Evolutionary conservation across 2,888 invertebrate species (phyloP), one percentile per base, ranked within the genome.

Genomic region (Chaetogeoica ovagalla): DNA sequence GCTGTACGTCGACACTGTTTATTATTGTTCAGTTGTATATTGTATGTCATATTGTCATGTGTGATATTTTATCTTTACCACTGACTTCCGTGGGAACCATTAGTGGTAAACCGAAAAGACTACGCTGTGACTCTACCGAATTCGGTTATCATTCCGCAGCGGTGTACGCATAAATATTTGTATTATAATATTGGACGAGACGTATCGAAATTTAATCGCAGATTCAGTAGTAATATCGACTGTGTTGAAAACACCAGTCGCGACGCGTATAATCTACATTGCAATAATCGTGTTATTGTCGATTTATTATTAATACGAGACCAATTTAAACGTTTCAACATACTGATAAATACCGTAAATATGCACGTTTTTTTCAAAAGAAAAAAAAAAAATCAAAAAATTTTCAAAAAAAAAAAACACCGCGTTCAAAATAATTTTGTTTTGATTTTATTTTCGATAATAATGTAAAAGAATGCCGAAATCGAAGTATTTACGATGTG

Each of bases 61-160:
- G 43, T 43, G 43, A 62, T 62, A 23, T 63, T 71, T 71, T 79
- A 79, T 79, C 70, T 79, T 23, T 15, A 71, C 79, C 71, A 23
- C 77, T 62, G 55, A 79, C 79, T 63, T 79, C 79, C 79, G 79
- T 79, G 79, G 62, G 79, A 79, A 79, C 63, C 17, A n/a, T 23
- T 52, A 48, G 13, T 68, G 59, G 23, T 59, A 37, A 68, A 76
- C 48, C 48, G 59, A 76, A 30, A 59, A 76, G 59, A 59, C 57
- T 76, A 76, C 48, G 52, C 30, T 30, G 63, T 55, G 48, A 48
- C 43, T 76, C n/a, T 76, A 59, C 43, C 19, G 2, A 59, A 75
- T 74, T 21, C 55, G 55, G 39, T 55, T 74, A 48, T 63, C 52
- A 39, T 74, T 30, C 30, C 4, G 30, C 55, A 39, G 37, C 17